phyloP scores from a whole-genome alignment of 2,888 invertebrate genomes.

The Arge pagana region DNA sequence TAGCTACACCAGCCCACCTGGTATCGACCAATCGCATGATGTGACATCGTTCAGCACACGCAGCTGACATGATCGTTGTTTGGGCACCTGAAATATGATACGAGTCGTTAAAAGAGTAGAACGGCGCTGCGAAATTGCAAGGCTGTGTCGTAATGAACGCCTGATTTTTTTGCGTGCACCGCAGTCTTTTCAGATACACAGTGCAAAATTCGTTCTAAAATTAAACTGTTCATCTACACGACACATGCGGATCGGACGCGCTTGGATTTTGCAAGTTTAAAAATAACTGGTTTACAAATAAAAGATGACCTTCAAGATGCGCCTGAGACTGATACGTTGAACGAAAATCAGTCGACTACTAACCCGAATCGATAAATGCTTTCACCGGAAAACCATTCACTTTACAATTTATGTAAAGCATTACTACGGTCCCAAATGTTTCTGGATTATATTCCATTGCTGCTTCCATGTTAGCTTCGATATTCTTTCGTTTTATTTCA shows the following conservation, averaged over 20 bases:
- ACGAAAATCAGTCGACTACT: conserved; percentile 14
- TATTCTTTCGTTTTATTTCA: conserved; percentile 93
- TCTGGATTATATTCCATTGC: conserved; percentile 99
- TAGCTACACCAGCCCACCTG: conserved; percentile 94
- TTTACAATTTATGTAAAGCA: conserved; percentile 96
- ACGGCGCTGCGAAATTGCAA: background rate
- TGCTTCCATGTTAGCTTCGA: conserved; percentile 97
- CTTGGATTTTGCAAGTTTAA: conserved; percentile 31
- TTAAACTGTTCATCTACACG: conserved; percentile 34
- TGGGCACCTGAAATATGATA: conserved; percentile 93
- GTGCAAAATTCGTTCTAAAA: conserved; percentile 30
- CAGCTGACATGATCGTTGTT: conserved; percentile 97
- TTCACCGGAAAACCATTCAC: conserved; percentile 97
- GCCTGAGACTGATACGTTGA: background rate
- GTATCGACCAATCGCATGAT: conserved; percentile 89
- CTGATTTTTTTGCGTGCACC: too few species aligned
- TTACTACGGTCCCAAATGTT: conserved; percentile 95
- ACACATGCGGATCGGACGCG: conserved; percentile 23
- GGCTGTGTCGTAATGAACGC: too few species aligned
- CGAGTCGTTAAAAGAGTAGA: background rate
- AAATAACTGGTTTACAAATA: conserved; percentile 32
- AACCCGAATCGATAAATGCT: conserved; percentile 96
- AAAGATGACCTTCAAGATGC: conserved; percentile 12
- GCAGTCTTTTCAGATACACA: background rate
- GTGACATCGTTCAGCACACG: conserved; percentile 92